These are phyloP conservation scores for Cremastinae sp. DNA, from an alignment of 2,888 invertebrate species.

Conservation along the genomic window DNA sequence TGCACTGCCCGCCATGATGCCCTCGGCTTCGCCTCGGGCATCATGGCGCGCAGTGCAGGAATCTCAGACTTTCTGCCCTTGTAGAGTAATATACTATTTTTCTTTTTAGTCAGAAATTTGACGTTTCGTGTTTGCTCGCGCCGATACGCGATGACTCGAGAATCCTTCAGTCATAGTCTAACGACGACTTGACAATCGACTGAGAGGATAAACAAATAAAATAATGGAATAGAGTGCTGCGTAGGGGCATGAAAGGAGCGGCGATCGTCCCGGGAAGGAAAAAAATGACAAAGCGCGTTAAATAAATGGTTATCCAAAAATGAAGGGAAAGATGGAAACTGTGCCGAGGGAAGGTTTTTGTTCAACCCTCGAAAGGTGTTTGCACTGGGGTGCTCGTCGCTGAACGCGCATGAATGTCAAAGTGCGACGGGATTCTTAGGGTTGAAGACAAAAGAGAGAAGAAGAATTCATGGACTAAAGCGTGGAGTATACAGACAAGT, in stretches of 20 bases:
- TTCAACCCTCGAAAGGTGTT: slow-evolving; percentile 41
- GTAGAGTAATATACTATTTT: too few relatives aligned
- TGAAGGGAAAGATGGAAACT: slow-evolving; percentile 8
- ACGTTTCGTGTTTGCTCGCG: too few relatives aligned
- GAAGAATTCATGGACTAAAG: too few relatives aligned
- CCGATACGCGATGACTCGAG: too few relatives aligned
- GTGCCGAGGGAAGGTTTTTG: slow-evolving; percentile 24
- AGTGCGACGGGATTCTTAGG: slow-evolving; percentile 33
- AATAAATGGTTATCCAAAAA: slow-evolving; percentile 34
- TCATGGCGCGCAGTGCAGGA: too few relatives aligned
- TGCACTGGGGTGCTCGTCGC: background rate
- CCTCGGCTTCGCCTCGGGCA: too few relatives aligned
- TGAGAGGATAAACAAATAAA: slow-evolving; percentile 19
- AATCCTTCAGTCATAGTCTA: too few relatives aligned
- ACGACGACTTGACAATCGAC: slow-evolving; percentile 5
- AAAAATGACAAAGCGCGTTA: slow-evolving; percentile 33
- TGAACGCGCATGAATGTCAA: slow-evolving; percentile 34
- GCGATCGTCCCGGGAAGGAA: background rate
- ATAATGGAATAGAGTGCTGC: slow-evolving; percentile 10
- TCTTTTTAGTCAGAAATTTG: too few relatives aligned
- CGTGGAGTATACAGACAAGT: too few relatives aligned
- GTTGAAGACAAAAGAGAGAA: background rate
- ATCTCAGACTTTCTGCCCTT: too few relatives aligned
- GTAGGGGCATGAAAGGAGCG: slow-evolving; percentile 21
- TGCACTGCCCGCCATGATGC: too few relatives aligned